Conservation (phyloP, 2,888 invertebrate species). For the Patella ulyssiponensis region DNA sequence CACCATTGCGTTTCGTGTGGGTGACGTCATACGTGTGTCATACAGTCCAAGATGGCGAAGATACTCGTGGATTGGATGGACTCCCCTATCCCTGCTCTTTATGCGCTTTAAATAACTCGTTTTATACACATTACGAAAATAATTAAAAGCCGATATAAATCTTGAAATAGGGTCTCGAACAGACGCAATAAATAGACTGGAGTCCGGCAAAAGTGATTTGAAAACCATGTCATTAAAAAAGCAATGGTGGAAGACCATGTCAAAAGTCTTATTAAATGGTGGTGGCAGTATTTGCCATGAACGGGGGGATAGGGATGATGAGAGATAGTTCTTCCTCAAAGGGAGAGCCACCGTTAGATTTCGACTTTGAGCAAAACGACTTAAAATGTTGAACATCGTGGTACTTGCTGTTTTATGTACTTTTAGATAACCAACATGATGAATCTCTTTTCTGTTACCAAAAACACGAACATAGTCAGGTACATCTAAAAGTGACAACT, state of each 20-base stretch:
- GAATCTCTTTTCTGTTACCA: background rate
- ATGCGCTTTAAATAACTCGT: too few relatives aligned
- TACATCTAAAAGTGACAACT: too few relatives aligned
- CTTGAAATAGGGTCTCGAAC: background rate
- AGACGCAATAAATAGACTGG: background rate
- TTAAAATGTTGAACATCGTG: background rate
- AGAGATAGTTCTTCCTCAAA: background rate
- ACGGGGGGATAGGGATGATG: background rate
- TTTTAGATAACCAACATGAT: background rate
- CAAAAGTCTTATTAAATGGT: background rate
- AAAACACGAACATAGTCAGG: too few relatives aligned
- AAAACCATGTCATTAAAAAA: background rate
- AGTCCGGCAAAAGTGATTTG: background rate
- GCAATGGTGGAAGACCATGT: background rate
- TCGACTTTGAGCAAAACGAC: background rate
- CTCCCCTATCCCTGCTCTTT: background rate
- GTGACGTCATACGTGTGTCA: background rate
- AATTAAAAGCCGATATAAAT: background rate
- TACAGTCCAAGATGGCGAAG: background rate
- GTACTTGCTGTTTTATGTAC: slow-evolving; percentile 5
- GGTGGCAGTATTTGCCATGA: background rate
- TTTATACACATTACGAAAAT: background rate
- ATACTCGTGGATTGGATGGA: background rate
- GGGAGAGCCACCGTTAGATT: background rate
- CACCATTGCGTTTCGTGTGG: background rate